phyloP scores from a whole-genome alignment of 2,888 invertebrate species.

The Drosophila subquinaria region DNA sequence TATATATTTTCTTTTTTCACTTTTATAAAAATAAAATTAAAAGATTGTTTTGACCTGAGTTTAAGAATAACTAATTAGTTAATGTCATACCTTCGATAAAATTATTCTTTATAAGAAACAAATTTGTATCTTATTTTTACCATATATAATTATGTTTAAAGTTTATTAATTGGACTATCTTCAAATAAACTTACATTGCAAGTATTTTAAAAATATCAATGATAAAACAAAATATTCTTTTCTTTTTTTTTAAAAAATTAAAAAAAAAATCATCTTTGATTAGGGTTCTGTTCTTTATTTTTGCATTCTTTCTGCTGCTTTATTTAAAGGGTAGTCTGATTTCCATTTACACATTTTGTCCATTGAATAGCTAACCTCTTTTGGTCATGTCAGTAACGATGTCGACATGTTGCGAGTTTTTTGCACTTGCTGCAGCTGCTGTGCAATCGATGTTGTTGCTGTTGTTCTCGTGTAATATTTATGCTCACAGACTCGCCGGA shows the following conservation, averaged over 20 bases:
- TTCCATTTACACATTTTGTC: neutral
- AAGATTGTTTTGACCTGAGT: too few species aligned
- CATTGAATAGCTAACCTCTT: constrained; percentile 23
- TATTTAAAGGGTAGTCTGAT: neutral
- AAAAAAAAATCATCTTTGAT: neutral
- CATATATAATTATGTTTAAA: neutral
- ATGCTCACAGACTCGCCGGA: constrained; percentile 39
- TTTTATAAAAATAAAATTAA: neutral
- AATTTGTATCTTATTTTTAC: neutral
- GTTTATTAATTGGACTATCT: neutral
- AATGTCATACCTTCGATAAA: too few species aligned
- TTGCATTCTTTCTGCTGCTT: neutral
- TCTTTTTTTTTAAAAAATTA: too few species aligned
- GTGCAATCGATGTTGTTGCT: constrained; percentile 28
- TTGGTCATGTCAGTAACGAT: constrained; percentile 26
- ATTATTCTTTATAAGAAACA: too few species aligned
- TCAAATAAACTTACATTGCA: too few species aligned
- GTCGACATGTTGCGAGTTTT: constrained; percentile 26
- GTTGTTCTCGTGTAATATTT: constrained; percentile 45
- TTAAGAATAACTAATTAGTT: too few species aligned
- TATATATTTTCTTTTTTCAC: neutral
- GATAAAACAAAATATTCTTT: too few species aligned
- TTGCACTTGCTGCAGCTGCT: constrained; percentile 45
- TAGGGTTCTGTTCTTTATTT: neutral
- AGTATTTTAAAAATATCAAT: too few species aligned